Conservation (phyloP, 2,797 vertebrate genomes). For the Danio choprae region DNA sequence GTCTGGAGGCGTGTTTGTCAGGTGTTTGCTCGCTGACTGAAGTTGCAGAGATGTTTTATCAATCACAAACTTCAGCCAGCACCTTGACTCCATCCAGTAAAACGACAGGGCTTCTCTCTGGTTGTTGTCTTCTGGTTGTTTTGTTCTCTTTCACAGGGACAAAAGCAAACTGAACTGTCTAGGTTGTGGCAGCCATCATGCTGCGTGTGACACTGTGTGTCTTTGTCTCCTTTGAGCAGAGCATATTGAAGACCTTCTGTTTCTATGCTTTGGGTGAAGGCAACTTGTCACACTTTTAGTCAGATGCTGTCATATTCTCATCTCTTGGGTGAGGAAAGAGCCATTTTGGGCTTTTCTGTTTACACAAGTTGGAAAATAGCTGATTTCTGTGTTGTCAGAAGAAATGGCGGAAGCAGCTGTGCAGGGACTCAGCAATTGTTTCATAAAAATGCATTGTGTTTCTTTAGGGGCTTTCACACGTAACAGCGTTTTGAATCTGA, state of each 20-base stretch:
- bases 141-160: conserved; percentile 18
- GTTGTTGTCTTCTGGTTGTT: conserved; percentile 42
- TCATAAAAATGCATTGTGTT: not conserved
- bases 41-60: conserved; percentile 28
- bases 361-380: conserved; percentile 39
- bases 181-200: conserved; percentile 14
- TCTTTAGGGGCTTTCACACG: not conserved
- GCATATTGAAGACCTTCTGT: conserved; percentile 15
- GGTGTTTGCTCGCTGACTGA: not conserved
- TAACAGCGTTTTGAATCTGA: not conserved
- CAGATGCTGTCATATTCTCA: conserved; percentile 35
- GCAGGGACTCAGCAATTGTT: conserved; percentile 1
- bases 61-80: conserved; percentile 38
- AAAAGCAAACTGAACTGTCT: conserved; percentile 29
- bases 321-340: conserved; percentile 38
- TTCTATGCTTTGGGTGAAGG: conserved; percentile 23
- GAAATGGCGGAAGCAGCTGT: conserved; percentile 36
- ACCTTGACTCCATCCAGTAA: conserved; percentile 24
- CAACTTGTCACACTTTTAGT: conserved; percentile 28
- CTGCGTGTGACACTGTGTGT: conserved; percentile 25
- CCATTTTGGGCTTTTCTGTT: conserved; percentile 47
- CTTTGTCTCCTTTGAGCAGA: conserved; percentile 1
- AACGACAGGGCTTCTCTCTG: conserved; percentile 35
- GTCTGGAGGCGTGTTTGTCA: conserved; percentile 14
- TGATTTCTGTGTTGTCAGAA: conserved; percentile 46